Evolutionary conservation across 2,113 vertebrate species (phyloP).

Genomic region (Channa argus): DNA sequence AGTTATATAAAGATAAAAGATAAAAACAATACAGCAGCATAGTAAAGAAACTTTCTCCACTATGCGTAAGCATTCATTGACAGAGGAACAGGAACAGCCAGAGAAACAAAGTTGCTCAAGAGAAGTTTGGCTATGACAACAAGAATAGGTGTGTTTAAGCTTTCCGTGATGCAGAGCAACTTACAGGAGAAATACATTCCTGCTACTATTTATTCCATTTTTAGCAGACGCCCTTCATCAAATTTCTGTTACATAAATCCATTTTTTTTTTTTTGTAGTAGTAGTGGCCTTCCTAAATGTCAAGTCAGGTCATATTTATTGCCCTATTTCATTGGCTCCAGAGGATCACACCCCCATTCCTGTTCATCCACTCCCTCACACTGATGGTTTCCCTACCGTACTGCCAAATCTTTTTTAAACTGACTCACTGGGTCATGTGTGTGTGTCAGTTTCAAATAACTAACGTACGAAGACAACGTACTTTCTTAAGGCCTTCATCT

Average conservation of each 20-base stretch:
- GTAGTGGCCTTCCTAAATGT: constrained; percentile 28
- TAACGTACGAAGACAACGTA: no score
- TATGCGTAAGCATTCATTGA: background rate
- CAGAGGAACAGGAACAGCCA: no score
- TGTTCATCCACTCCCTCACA: constrained; percentile 3
- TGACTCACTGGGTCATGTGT: background rate
- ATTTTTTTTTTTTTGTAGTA: background rate
- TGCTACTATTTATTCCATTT: background rate
- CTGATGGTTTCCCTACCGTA: background rate
- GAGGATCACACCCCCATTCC: constrained; percentile 46
- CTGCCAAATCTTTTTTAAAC: constrained; percentile 13
- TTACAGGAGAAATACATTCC: background rate
- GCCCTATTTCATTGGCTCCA: constrained; percentile 44
- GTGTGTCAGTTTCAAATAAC: background rate
- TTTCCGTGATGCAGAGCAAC: background rate
- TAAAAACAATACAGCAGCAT: background rate
- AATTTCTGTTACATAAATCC: background rate
- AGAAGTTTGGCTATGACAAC: background rate
- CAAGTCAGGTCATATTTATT: constrained; percentile 14
- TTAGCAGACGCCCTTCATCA: background rate
- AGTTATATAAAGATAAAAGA: no score
- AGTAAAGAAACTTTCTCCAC: background rate
- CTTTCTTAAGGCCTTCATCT: no score
- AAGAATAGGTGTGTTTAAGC: background rate
- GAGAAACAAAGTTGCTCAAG: background rate